Evolutionary conservation across 2,113 vertebrate genomes (phyloP).

Genomic region (Oreochromis niloticus): DNA sequence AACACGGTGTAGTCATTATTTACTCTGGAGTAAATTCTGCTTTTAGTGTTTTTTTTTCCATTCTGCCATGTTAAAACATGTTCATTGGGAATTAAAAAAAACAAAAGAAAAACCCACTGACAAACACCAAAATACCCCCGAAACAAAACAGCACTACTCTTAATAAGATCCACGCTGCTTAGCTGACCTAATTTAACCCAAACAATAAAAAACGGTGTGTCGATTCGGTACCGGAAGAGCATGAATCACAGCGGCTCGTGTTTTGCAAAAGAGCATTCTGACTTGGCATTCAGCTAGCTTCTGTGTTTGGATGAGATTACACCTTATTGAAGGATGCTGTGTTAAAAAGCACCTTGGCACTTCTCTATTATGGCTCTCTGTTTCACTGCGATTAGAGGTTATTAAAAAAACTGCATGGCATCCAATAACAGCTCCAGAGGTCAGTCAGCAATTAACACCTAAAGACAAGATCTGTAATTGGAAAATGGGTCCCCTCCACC

Average conservation of each 20-base stretch:
- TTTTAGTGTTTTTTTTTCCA: not conserved
- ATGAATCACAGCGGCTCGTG: conserved; percentile 28
- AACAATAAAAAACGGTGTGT: not conserved
- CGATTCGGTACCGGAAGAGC: not conserved
- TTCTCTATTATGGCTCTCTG: conserved; percentile 29
- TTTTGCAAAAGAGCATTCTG: not conserved
- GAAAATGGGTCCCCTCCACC: conserved; percentile 31
- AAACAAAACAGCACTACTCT: not conserved
- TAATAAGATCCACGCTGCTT: not conserved
- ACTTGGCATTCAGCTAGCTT: not conserved
- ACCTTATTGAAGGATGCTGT: conserved; percentile 12
- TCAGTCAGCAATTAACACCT: conserved; percentile 54
- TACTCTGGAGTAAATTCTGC: not conserved
- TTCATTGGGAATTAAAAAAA: not conserved
- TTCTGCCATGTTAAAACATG: not conserved
- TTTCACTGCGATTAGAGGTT: conserved; percentile 42
- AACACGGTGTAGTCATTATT: not conserved
- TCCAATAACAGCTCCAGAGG: conserved; percentile 30
- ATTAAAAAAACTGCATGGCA: conserved; percentile 20
- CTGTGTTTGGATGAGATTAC: conserved; percentile 33
- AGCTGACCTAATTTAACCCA: conserved; percentile 2
- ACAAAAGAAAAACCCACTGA: not conserved
- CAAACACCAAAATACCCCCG: not conserved
- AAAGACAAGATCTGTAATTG: conserved; percentile 56
- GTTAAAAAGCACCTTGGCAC: conserved; percentile 26